Evolutionary conservation across 1,140 invertebrate genomes (phyloP).

Genomic region (Anagrus nilaparvatae): DNA sequence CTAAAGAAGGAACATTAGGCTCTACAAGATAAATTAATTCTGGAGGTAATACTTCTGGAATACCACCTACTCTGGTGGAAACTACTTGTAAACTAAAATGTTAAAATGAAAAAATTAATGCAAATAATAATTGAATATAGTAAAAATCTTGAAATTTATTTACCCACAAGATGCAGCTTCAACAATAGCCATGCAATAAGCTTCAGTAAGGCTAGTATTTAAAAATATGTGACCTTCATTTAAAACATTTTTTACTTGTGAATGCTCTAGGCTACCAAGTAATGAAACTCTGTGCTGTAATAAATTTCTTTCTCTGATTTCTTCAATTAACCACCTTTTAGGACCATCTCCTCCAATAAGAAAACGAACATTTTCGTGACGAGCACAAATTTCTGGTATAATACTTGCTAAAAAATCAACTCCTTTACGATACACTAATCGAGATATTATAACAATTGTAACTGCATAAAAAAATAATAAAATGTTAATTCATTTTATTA

Average conservation of each 20-base stretch:
- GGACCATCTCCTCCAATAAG: slow-evolving; percentile 92
- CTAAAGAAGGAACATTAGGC: slow-evolving; percentile 64
- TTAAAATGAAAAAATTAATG: no score
- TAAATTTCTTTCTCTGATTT: slow-evolving; percentile 79
- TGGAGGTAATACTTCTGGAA: slow-evolving; percentile 93
- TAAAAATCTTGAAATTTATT: slow-evolving; percentile 13
- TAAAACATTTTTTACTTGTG: slow-evolving; percentile 63
- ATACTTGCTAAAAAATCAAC: slow-evolving; percentile 91
- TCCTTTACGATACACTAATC: slow-evolving; percentile 96
- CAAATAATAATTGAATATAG: no score
- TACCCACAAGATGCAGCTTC: slow-evolving; percentile 95
- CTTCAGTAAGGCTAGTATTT: slow-evolving; percentile 97
- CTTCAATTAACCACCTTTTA: slow-evolving; percentile 89
- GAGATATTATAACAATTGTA: slow-evolving; percentile 88
- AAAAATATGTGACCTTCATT: slow-evolving; percentile 91
- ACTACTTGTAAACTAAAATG: slow-evolving; percentile 85
- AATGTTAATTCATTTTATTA: no score
- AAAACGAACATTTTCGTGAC: slow-evolving; percentile 69
- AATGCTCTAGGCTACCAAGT: slow-evolving; percentile 82
- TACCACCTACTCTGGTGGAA: slow-evolving; percentile 94
- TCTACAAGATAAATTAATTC: slow-evolving; percentile 85
- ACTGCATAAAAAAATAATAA: slow-evolving; percentile 46
- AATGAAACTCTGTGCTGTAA: slow-evolving; percentile 79
- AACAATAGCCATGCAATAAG: slow-evolving; percentile 98
- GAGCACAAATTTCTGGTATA: slow-evolving; percentile 80